These are phyloP conservation scores for Choloepus didactylus DNA, from an alignment of 2,797 vertebrate species.

Conservation along the genomic window DNA sequence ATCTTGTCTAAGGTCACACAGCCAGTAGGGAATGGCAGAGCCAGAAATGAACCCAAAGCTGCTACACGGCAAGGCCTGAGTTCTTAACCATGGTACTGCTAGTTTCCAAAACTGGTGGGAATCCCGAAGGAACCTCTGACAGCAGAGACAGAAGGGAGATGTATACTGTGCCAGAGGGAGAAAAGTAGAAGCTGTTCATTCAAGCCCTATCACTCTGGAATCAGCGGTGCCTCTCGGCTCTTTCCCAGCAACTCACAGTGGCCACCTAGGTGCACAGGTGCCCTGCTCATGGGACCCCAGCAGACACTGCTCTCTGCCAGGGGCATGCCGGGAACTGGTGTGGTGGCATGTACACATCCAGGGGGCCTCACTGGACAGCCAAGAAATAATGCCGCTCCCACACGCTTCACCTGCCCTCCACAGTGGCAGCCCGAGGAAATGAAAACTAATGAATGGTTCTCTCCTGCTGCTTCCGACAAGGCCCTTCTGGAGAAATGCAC, in stretches of 20 bases:
- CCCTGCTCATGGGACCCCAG: not conserved
- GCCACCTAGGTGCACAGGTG: not conserved
- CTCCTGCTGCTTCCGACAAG: not conserved
- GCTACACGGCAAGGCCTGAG: not conserved
- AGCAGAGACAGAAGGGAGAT: not conserved
- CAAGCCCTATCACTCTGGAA: not conserved
- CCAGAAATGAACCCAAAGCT: not conserved
- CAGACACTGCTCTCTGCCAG: not conserved
- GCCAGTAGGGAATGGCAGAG: not conserved
- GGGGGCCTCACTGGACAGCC: not conserved
- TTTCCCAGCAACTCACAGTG: not conserved
- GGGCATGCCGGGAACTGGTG: not conserved
- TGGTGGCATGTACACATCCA: not conserved
- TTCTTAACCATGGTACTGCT: not conserved
- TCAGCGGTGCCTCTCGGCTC: not conserved
- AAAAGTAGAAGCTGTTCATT: not conserved
- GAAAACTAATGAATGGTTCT: not conserved
- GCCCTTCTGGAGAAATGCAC: not conserved
- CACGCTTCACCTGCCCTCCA: not conserved
- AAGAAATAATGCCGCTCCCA: not conserved
- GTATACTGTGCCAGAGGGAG: not conserved
- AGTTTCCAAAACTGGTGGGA: not conserved
- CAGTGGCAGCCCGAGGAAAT: not conserved
- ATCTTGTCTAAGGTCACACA: not conserved
- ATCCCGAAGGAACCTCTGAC: not conserved